A percentile compares a stretch with the other conserved stretches of the same genome.
These are phyloP conservation scores for Aulostomus chinensis DNA, from an alignment of 2,797 vertebrate genomes.

Conservation along the genomic window DNA sequence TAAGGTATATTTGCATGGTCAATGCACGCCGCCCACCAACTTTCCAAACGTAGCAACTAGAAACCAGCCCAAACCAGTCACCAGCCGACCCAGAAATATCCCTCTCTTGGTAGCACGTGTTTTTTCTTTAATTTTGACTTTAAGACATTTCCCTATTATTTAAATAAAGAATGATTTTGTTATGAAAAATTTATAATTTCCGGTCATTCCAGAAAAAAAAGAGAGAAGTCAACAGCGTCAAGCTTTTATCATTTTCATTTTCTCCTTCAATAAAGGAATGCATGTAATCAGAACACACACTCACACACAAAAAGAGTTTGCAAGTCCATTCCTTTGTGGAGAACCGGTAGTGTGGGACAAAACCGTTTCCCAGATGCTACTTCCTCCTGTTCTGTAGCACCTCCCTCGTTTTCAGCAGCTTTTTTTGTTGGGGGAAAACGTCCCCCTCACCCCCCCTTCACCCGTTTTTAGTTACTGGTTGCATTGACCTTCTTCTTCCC, in stretches of 20 bases:
- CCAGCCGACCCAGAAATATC: constrained; percentile 84
- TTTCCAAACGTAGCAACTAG: constrained; percentile 94
- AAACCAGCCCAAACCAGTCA: constrained; percentile 87
- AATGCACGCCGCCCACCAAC: constrained; percentile 99
- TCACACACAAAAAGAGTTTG: constrained; percentile 85
- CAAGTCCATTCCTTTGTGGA: constrained; percentile 86
- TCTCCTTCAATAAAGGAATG: constrained; percentile 89
- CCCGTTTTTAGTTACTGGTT: constrained; percentile 92
- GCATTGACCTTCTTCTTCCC: constrained; percentile 90
- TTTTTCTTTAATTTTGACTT: constrained; percentile 82
- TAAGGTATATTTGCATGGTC: constrained; percentile 99
- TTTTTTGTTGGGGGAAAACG: constrained; percentile 79
- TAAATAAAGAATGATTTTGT: constrained; percentile 81
- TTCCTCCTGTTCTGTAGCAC: constrained; percentile 79
- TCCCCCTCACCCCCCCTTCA: constrained; percentile 72
- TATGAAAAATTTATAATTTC: constrained; percentile 78
- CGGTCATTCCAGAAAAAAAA: constrained; percentile 53
- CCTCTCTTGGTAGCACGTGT: constrained; percentile 90
- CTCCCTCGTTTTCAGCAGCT: constrained; percentile 79
- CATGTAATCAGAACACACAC: constrained; percentile 85
- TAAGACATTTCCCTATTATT: constrained; percentile 83
- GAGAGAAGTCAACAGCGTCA: constrained; percentile 59
- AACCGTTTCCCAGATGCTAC: constrained; percentile 76
- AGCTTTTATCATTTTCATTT: constrained; percentile 83
- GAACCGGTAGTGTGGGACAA: constrained; percentile 84